Evolutionary conservation across 2,113 vertebrate genomes (phyloP).

Genomic region (Pollimyrus isidori): DNA sequence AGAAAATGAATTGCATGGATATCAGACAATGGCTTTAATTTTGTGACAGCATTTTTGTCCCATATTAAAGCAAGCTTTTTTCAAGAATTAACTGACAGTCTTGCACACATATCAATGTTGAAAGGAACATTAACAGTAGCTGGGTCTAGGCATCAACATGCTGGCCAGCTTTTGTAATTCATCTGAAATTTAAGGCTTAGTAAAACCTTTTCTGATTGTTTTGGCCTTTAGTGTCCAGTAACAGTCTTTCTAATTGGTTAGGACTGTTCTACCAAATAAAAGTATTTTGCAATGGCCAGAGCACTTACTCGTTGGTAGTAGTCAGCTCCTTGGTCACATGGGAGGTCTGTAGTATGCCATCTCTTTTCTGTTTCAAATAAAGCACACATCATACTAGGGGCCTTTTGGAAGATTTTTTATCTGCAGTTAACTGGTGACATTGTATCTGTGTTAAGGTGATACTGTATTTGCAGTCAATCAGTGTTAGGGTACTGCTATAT

Average conservation of each 20-base stretch:
- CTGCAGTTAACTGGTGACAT: neutral
- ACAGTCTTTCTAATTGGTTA: neutral
- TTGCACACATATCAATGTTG: neutral
- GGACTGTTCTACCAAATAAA: neutral
- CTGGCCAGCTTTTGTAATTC: neutral
- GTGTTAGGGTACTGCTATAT: neutral
- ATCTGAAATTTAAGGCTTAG: neutral
- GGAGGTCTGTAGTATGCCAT: conserved; percentile 83
- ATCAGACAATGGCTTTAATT: neutral
- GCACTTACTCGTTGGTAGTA: conserved; percentile 84
- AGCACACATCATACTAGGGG: neutral
- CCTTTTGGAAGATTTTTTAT: neutral
- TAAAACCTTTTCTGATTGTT: neutral
- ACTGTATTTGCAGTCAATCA: neutral
- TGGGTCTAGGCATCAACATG: neutral
- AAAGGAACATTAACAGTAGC: neutral
- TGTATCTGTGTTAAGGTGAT: neutral
- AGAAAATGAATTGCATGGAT: neutral
- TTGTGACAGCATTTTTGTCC: conserved; percentile 1
- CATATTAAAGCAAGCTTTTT: neutral
- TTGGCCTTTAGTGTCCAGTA: neutral
- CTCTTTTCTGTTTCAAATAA: conserved; percentile 70
- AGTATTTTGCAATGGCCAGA: neutral
- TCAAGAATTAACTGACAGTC: neutral
- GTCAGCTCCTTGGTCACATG: conserved; percentile 87